Evolutionary conservation across 2,888 invertebrate genomes (phyloP).

Genomic region (Thera britannica): DNA sequence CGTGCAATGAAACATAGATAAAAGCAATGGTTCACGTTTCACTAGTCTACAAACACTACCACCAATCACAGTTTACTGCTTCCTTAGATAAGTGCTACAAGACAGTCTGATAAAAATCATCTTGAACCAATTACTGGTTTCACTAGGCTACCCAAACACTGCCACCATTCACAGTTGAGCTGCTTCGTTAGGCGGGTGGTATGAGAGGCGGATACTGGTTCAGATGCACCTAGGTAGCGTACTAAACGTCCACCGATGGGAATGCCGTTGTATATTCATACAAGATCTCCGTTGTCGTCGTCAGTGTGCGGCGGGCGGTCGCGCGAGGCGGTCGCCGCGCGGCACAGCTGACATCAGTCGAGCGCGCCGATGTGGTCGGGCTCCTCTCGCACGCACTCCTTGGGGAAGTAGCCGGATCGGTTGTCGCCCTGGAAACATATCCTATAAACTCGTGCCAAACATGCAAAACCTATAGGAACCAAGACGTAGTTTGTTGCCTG

Average conservation of each 20-base stretch:
- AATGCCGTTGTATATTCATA: slow-evolving; percentile 29
- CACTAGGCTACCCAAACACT: neutral
- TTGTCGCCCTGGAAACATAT: slow-evolving; percentile 68
- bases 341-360: slow-evolving; percentile 81
- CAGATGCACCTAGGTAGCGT: no score
- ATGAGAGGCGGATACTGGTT: no score
- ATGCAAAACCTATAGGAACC: neutral
- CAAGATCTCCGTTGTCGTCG: slow-evolving; percentile 49
- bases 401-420: slow-evolving; percentile 90
- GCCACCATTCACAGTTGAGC: neutral
- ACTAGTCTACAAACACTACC: neutral
- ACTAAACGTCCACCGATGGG: neutral
- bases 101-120: no score
- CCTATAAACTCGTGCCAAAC: neutral
- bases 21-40: neutral
- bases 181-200: neutral
- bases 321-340: slow-evolving; percentile 47
- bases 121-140: neutral
- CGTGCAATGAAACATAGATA: no score
- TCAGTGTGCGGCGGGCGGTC: slow-evolving; percentile 30
- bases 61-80: neutral
- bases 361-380: slow-evolving; percentile 80
- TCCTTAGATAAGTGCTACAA: neutral
- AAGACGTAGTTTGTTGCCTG: no score
- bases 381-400: slow-evolving; percentile 89